phyloP scores from a whole-genome alignment of 2,888 invertebrate genomes.

The Petrophora chlorosata region DNA sequence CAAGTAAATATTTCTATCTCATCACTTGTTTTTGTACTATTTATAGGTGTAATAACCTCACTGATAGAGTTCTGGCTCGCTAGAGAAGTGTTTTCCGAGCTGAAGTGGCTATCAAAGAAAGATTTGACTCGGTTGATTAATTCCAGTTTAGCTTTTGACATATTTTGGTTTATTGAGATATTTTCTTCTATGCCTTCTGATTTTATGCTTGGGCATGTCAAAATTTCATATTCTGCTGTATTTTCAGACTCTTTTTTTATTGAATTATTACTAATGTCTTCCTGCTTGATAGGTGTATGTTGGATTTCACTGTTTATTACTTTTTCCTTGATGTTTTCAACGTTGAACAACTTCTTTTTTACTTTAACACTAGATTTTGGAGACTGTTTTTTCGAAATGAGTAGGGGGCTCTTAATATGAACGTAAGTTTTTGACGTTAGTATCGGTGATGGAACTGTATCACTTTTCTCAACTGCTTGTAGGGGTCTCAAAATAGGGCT shows the following conservation, averaged over 20 bases:
- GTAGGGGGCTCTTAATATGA: slow-evolving; percentile 57
- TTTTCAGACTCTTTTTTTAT: background rate
- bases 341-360: slow-evolving; percentile 54
- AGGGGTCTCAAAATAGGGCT: slow-evolving; percentile 48
- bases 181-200: background rate
- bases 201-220: slow-evolving; percentile 4
- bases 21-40: slow-evolving; percentile 51
- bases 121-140: slow-evolving; percentile 57
- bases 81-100: slow-evolving; percentile 58
- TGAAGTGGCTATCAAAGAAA: slow-evolving; percentile 66
- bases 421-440: slow-evolving; percentile 33
- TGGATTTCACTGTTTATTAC: background rate
- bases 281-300: background rate
- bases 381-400: slow-evolving; percentile 46
- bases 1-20: slow-evolving; percentile 59
- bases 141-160: slow-evolving; percentile 31
- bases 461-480: slow-evolving; percentile 25
- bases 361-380: slow-evolving; percentile 46
- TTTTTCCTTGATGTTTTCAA: slow-evolving; percentile 4
- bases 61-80: slow-evolving; percentile 63
- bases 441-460: slow-evolving; percentile 48
- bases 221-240: slow-evolving; percentile 4
- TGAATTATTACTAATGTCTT: background rate
- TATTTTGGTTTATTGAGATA: slow-evolving; percentile 4
- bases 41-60: slow-evolving; percentile 56